Conservation (phyloP, 2,888 invertebrate genomes). For the Lithophane ornitopus region DNA sequence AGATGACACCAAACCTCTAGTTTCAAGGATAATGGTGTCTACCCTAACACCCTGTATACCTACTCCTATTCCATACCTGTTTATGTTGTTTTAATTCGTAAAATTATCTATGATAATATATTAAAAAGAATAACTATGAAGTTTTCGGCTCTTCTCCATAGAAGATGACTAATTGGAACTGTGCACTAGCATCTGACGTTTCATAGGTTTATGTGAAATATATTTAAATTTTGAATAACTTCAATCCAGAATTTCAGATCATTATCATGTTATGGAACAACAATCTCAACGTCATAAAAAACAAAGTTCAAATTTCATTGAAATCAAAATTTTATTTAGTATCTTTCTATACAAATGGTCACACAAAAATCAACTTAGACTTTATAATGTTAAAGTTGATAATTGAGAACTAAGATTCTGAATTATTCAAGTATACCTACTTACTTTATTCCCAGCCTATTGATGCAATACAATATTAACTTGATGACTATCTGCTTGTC, state of each 20-base stretch:
- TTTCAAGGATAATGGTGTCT: no score
- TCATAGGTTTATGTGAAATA: no score
- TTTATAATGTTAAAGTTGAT: neutral
- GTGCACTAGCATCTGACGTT: no score
- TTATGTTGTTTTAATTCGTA: neutral
- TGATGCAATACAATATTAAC: neutral
- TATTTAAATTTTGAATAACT: neutral
- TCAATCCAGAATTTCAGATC: neutral
- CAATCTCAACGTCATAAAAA: neutral
- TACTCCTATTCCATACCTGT: neutral
- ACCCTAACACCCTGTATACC: no score
- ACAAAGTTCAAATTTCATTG: neutral
- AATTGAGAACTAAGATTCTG: neutral
- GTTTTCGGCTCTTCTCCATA: no score
- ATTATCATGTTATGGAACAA: neutral
- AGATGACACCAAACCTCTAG: no score
- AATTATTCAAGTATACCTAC: neutral
- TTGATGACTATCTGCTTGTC: neutral
- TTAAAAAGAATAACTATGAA: no score
- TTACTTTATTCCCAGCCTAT: neutral
- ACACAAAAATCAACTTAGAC: neutral
- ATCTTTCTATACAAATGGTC: neutral
- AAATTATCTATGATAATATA: no score
- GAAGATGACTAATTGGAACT: no score
- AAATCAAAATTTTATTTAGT: neutral